Conservation (phyloP, 2,888 invertebrate species). For the Tyria jacobaeae region DNA sequence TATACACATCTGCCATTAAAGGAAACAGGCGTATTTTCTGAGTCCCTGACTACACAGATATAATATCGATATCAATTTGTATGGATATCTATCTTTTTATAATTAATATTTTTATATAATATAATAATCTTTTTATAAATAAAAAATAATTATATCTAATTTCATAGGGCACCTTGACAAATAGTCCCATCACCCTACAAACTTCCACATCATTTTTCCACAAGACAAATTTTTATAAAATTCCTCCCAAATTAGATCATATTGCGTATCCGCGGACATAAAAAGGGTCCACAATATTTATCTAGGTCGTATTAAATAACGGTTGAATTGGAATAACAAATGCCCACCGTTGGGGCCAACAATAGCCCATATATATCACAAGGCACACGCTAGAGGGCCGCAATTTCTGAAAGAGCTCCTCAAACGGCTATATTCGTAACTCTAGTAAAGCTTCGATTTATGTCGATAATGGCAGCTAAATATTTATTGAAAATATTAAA, state of each 20-base stretch:
- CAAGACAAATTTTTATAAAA: conserved; percentile 55
- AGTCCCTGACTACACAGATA: not conserved
- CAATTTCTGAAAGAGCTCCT: conserved; percentile 60
- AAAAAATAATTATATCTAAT: conserved; percentile 43
- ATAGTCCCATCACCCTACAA: conserved; percentile 33
- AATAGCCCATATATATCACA: conserved; percentile 67
- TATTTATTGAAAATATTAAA: conserved; percentile 42
- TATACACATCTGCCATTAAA: too few species aligned
- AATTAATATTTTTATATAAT: too few species aligned
- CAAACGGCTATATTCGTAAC: conserved; percentile 45
- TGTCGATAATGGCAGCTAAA: conserved; percentile 49
- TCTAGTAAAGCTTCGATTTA: conserved; percentile 46
- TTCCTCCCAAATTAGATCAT: conserved; percentile 61
- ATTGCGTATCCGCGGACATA: conserved; percentile 57
- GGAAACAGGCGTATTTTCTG: too few species aligned
- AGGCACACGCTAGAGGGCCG: conserved; percentile 54
- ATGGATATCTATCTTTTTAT: conserved; percentile 47
- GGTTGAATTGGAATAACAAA: conserved; percentile 72
- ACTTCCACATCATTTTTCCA: conserved; percentile 39
- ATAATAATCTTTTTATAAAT: too few species aligned
- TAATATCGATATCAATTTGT: conserved; percentile 23
- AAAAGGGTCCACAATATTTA: conserved; percentile 73
- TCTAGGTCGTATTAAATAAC: conserved; percentile 70
- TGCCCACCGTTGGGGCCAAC: conserved; percentile 64
- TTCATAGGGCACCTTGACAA: conserved; percentile 33